Percentiles rank a stretch among this genome's conserved stretches.
phyloP scores from a whole-genome alignment of 2,888 invertebrate genomes.

The Leptinotarsa rubiginosa region DNA sequence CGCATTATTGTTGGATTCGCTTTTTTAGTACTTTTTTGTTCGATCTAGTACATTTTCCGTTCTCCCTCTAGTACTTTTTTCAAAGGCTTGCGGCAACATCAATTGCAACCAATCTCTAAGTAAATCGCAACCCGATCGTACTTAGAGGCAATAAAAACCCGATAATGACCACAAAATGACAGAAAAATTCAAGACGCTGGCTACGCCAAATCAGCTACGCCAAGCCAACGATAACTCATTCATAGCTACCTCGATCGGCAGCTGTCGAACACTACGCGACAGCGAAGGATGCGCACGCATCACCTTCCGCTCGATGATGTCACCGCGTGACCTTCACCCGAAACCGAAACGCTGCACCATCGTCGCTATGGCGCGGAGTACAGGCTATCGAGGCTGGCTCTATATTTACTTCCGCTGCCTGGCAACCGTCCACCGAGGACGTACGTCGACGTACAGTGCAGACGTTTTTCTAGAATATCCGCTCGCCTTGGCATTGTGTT shows the following conservation, averaged over 20 bases:
- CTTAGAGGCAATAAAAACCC: too few species aligned
- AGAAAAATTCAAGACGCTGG: too few species aligned
- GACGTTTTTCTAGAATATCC: not conserved
- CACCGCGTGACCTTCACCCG: conserved; percentile 22
- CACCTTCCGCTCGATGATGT: conserved; percentile 7
- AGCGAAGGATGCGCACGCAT: conserved; percentile 22
- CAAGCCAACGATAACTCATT: not conserved
- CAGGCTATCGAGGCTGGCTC: conserved; percentile 34
- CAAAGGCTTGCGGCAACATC: too few species aligned
- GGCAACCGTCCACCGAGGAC: conserved; percentile 30
- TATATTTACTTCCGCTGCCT: conserved; percentile 47
- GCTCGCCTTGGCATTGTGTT: not conserved
- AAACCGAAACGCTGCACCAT: conserved; percentile 33
- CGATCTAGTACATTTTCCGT: too few species aligned
- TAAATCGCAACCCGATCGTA: too few species aligned
- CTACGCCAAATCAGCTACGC: conserved; percentile 4
- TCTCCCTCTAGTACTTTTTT: too few species aligned
- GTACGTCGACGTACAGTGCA: conserved; percentile 35
- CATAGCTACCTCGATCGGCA: not conserved
- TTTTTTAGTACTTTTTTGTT: too few species aligned
- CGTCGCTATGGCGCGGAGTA: not conserved
- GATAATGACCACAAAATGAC: too few species aligned
- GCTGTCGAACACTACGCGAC: conserved; percentile 3
- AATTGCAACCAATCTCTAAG: too few species aligned
- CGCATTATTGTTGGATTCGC: too few species aligned